A percentile compares a stretch with the other conserved stretches of the same genome.
Evolutionary conservation across 2,888 invertebrate species (phyloP).

Genomic region (Synergus umbraculus): DNA sequence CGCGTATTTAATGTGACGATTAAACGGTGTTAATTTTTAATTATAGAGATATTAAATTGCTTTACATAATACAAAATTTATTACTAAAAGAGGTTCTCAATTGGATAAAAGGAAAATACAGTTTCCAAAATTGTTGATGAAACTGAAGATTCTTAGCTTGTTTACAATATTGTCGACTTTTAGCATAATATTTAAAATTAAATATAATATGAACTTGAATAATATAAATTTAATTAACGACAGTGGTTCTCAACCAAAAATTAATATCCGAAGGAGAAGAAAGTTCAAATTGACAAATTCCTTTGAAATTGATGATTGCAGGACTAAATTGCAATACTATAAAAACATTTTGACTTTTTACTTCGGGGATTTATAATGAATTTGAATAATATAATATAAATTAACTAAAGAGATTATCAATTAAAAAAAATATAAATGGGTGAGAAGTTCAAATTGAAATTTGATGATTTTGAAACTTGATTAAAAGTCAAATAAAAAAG

Average conservation of each 20-base stretch:
- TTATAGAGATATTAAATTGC: background rate
- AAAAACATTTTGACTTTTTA: too few relatives aligned
- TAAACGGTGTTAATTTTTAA: background rate
- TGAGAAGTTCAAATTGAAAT: too few relatives aligned
- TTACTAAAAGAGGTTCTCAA: background rate
- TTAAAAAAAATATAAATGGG: too few relatives aligned
- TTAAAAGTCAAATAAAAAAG: background rate
- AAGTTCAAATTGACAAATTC: background rate
- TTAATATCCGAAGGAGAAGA: background rate
- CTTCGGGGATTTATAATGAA: too few relatives aligned
- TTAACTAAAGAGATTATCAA: background rate
- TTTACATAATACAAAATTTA: background rate
- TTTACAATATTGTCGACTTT: background rate
- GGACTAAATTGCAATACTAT: too few relatives aligned
- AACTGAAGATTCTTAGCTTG: background rate
- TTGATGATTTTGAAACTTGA: background rate
- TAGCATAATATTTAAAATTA: too few relatives aligned
- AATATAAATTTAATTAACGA: background rate
- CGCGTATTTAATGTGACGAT: background rate
- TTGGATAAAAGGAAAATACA: background rate
- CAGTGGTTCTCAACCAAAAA: background rate
- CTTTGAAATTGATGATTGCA: constrained; percentile 39
- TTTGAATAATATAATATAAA: too few relatives aligned
- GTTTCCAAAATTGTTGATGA: background rate
- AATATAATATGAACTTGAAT: background rate